A percentile compares a stretch with the other conserved stretches of the same genome.
These are phyloP conservation scores for Oenanthe oenanthe DNA, from an alignment of 2,113 vertebrate genomes.

Conservation along the genomic window DNA sequence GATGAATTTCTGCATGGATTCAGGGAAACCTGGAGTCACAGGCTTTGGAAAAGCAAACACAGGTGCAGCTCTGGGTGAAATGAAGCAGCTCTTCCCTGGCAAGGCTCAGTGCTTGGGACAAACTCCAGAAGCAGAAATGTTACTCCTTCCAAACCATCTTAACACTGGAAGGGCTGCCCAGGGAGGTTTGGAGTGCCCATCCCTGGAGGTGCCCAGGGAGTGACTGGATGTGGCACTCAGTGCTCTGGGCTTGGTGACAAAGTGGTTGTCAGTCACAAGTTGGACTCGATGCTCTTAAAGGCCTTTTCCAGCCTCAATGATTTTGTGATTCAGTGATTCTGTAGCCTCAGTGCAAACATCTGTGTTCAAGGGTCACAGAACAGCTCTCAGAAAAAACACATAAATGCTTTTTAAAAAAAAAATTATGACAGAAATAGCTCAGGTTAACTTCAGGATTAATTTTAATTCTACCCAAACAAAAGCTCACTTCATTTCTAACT, in stretches of 20 bases:
- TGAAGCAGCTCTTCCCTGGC: fast-evolving
- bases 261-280: too few relatives aligned
- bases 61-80: not conserved
- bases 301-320: not conserved
- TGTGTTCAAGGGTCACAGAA: not conserved
- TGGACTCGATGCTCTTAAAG: fast-evolving
- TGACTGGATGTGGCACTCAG: not conserved
- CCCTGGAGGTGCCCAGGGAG: not conserved
- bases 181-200: not conserved
- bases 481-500: not conserved
- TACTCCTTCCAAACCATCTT: not conserved
- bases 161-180: not conserved
- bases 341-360: not conserved
- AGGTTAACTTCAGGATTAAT: not conserved
- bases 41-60: not conserved
- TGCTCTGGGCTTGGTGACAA: not conserved
- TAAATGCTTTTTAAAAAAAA: not conserved
- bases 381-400: not conserved
- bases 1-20: not conserved
- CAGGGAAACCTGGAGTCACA: fast-evolving
- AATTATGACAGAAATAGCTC: not conserved
- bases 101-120: not conserved
- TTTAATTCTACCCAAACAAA: not conserved
- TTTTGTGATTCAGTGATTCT: not conserved
- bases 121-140: not conserved